Conservation (phyloP, 2,888 invertebrate species). For the Tetragonisca angustula region DNA sequence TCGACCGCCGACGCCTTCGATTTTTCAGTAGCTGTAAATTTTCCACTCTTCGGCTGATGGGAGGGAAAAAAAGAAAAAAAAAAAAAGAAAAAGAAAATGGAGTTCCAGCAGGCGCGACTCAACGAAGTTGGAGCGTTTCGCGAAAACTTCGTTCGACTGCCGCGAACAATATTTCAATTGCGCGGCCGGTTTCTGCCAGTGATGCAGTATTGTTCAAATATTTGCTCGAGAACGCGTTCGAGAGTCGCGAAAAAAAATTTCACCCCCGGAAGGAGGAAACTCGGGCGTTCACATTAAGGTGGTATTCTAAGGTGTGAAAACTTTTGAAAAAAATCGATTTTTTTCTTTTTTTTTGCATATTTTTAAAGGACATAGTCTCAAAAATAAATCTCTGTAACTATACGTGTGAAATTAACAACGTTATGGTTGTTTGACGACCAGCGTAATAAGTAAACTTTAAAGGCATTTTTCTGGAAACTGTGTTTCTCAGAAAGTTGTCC, state of each 20-base stretch:
- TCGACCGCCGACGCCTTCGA: slow-evolving; percentile 10
- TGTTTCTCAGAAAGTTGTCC: too few species aligned
- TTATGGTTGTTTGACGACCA: too few species aligned
- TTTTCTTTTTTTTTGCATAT: too few species aligned
- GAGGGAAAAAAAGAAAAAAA: not conserved
- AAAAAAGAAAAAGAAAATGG: too few species aligned
- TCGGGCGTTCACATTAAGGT: not conserved
- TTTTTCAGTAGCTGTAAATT: slow-evolving; percentile 2
- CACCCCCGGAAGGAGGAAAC: not conserved
- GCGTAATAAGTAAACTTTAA: too few species aligned
- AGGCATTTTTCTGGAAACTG: too few species aligned
- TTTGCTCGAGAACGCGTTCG: not conserved
- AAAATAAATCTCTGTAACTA: too few species aligned
- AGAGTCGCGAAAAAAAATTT: not conserved
- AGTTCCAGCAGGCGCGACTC: not conserved
- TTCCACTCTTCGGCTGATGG: not conserved
- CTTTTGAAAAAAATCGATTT: too few species aligned
- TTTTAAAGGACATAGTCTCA: too few species aligned
- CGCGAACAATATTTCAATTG: not conserved
- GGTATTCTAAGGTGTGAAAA: too few species aligned
- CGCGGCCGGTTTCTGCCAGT: not conserved
- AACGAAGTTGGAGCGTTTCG: not conserved
- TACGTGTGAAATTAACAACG: too few species aligned
- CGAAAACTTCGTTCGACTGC: not conserved
- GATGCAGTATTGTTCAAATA: not conserved